Evolutionary conservation across 2,888 invertebrate genomes (phyloP).

Genomic region (Netelia virgata): DNA sequence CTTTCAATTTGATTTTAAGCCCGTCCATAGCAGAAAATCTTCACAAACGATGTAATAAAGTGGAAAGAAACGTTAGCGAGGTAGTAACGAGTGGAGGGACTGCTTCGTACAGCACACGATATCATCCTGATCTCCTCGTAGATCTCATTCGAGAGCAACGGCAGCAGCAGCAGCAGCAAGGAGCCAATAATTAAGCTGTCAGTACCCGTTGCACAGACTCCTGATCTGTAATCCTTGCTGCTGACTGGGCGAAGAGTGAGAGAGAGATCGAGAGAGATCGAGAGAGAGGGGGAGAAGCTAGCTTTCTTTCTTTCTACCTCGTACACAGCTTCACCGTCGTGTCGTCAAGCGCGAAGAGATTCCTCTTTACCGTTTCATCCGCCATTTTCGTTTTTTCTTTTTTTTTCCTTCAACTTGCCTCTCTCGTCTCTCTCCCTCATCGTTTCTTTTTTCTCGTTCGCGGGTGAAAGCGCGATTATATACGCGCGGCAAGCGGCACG

Average conservation of each 20-base stretch:
- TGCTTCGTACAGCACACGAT: neutral
- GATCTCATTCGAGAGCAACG: conserved; percentile 40
- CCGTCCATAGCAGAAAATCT: neutral
- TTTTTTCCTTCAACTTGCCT: neutral
- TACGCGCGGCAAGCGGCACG: conserved; percentile 48
- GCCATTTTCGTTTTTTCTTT: conserved; percentile 21
- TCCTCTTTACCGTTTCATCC: conserved; percentile 42
- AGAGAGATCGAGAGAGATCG: neutral
- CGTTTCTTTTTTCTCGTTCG: conserved; percentile 36
- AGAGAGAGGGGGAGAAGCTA: neutral
- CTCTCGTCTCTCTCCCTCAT: neutral
- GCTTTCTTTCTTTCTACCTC: neutral
- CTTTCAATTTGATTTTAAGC: no score
- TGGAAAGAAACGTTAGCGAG: neutral
- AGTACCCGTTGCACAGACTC: conserved; percentile 37
- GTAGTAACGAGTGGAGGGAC: neutral
- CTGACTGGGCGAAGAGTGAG: neutral
- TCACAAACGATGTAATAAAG: neutral
- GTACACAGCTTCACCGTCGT: conserved; percentile 4
- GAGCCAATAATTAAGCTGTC: conserved; percentile 65
- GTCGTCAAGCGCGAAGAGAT: conserved; percentile 48
- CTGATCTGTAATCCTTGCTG: conserved; percentile 48
- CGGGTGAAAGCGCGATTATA: conserved; percentile 66
- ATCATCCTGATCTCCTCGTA: conserved; percentile 37
- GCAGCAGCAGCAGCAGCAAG: conserved; percentile 24